Conservation (phyloP, 2,888 invertebrate species). For the Leptinotarsa tumamoca region DNA sequence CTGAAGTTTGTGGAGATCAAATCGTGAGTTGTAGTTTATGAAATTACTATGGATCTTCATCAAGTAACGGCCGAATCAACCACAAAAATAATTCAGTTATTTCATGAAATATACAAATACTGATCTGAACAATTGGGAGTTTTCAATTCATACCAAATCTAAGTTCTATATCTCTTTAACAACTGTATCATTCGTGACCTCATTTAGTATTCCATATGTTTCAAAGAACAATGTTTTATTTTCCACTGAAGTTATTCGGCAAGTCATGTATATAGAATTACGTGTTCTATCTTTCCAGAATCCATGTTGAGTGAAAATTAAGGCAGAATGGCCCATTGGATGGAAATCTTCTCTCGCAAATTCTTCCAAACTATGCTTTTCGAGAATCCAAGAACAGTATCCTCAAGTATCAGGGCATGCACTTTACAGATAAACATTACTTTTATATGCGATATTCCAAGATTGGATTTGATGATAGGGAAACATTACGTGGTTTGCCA, state of each 20-base stretch:
- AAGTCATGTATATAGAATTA: background rate
- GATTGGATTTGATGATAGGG: slow-evolving; percentile 6
- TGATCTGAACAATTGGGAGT: background rate
- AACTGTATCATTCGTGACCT: background rate
- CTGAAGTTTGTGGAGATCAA: too few species aligned
- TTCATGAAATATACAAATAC: background rate
- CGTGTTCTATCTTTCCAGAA: slow-evolving; percentile 13
- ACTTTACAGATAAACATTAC: slow-evolving; percentile 7
- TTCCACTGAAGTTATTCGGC: background rate
- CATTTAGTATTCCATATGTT: background rate
- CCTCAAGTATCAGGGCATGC: slow-evolving; percentile 3
- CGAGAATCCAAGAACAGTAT: background rate
- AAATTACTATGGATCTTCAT: too few species aligned
- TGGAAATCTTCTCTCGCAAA: background rate
- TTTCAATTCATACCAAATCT: background rate
- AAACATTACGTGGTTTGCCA: slow-evolving; percentile 3
- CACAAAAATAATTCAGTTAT: background rate
- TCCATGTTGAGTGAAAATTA: slow-evolving; percentile 23
- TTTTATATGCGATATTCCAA: slow-evolving; percentile 7
- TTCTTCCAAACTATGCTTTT: background rate
- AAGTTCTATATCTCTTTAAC: background rate
- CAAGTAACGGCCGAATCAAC: too few species aligned
- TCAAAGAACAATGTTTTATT: slow-evolving; percentile 1
- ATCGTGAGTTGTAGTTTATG: too few species aligned
- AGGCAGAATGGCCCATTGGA: slow-evolving; percentile 2